A percentile compares a stretch with the other conserved stretches of the same genome.
Evolutionary conservation across 2,113 vertebrate species (phyloP).

Genomic region (Agapornis roseicollis): DNA sequence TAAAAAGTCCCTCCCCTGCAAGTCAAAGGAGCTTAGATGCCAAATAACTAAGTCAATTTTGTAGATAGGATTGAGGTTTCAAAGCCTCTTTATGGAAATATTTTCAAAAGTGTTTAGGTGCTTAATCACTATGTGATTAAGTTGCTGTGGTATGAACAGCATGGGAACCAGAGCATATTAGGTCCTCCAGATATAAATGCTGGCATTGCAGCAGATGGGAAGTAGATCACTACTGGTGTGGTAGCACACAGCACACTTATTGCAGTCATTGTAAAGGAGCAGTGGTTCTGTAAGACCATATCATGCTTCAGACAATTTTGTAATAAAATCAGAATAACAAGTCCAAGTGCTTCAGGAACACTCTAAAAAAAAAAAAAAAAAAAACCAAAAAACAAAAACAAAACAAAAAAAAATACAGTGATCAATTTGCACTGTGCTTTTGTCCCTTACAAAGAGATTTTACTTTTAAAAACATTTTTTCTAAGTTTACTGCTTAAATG

Average conservation of each 20-base stretch:
- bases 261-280: neutral
- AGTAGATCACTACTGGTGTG: neutral
- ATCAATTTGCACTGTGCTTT: neutral
- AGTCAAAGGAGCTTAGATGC: neutral
- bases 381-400: too few species aligned
- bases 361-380: too few species aligned
- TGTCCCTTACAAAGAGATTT: neutral
- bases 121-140: neutral
- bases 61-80: neutral
- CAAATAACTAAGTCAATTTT: neutral
- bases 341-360: neutral
- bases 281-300: neutral
- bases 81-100: neutral
- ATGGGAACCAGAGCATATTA: neutral
- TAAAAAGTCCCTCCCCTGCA: neutral
- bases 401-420: too few species aligned
- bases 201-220: neutral
- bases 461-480: neutral
- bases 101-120: neutral
- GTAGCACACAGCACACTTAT: accelerated
- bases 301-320: neutral
- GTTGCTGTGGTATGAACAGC: neutral
- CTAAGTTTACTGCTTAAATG: neutral
- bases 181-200: neutral
- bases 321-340: neutral